phyloP scores from a whole-genome alignment of 37 sponge, comb jelly and placozoan genomes.

The Chondrilla cf. caribensis region DNA sequence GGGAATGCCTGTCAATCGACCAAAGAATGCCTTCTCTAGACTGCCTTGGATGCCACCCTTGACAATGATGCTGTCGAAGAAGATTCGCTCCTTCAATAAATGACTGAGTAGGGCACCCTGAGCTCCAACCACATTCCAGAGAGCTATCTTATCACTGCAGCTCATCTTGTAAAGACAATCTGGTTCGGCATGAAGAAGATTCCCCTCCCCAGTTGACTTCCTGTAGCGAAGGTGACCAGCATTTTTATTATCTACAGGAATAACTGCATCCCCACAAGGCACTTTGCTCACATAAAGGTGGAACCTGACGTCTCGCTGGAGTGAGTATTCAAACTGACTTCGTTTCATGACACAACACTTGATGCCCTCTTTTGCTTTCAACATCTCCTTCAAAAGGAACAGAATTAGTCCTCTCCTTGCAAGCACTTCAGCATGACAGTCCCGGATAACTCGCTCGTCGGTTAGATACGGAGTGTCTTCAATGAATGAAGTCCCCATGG shows the following conservation, averaged over 20 bases:
- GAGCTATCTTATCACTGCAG: slow-evolving; percentile 23
- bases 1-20: not conserved
- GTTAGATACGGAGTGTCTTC: not conserved
- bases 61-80: slow-evolving; percentile 5
- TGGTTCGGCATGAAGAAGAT: not conserved
- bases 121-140: slow-evolving; percentile 9
- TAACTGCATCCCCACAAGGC: slow-evolving; percentile 20
- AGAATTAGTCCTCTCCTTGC: not conserved
- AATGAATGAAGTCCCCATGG: not conserved
- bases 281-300: slow-evolving; percentile 21
- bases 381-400: not conserved
- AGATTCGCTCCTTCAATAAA: not conserved
- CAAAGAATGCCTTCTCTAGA: not conserved
- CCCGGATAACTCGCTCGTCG: not conserved
- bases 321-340: not conserved
- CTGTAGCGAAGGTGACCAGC: not conserved
- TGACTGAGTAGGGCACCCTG: slow-evolving; percentile 10
- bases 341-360: not conserved
- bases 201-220: not conserved
- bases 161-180: not conserved
- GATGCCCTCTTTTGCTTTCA: too few relatives aligned
- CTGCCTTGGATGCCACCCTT: not conserved
- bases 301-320: not conserved
- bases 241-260: not conserved
- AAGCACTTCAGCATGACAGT: slow-evolving; percentile 16